Conservation (phyloP, 2,797 vertebrate genomes). For the Sebastes glaucus region DNA sequence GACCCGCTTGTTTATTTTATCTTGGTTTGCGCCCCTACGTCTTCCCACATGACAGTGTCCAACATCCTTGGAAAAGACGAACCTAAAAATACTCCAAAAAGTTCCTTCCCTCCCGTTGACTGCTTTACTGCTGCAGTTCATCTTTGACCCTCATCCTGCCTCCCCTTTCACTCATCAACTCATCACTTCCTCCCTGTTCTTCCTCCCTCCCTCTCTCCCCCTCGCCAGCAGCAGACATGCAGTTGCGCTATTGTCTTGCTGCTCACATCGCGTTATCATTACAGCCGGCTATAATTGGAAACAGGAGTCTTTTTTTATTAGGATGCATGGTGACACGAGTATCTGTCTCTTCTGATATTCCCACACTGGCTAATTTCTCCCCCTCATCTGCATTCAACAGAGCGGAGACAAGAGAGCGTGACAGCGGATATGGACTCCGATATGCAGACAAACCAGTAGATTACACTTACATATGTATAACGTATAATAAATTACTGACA, state of each 20-base stretch:
- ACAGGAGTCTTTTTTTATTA: conserved; percentile 83
- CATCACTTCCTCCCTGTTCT: conserved; percentile 3
- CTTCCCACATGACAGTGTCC: conserved; percentile 40
- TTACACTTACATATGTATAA: neutral
- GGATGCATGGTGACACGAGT: conserved; percentile 85
- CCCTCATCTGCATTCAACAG: conserved; percentile 72
- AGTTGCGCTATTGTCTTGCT: conserved; percentile 66
- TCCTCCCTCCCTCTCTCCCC: conserved; percentile 1
- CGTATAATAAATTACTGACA: neutral
- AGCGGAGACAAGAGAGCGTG: conserved; percentile 50
- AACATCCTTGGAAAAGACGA: conserved; percentile 39
- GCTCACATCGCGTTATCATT: conserved; percentile 83
- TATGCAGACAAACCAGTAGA: neutral
- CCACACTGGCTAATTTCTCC: conserved; percentile 75
- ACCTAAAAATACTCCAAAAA: conserved; percentile 41
- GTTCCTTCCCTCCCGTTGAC: neutral
- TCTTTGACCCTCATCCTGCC: conserved; percentile 11
- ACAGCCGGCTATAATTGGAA: conserved; percentile 86
- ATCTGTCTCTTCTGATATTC: conserved; percentile 89
- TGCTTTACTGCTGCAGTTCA: conserved; percentile 16
- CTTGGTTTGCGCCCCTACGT: conserved; percentile 25
- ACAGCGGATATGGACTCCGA: conserved; percentile 33
- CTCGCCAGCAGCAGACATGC: conserved; percentile 22
- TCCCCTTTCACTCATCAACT: conserved; percentile 9
- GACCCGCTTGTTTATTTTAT: conserved; percentile 50